Percentiles rank a stretch among this genome's conserved stretches.
These are phyloP conservation scores for Mormyrops attenuatus DNA, from an alignment of 2,797 vertebrate species.

Conservation along the genomic window DNA sequence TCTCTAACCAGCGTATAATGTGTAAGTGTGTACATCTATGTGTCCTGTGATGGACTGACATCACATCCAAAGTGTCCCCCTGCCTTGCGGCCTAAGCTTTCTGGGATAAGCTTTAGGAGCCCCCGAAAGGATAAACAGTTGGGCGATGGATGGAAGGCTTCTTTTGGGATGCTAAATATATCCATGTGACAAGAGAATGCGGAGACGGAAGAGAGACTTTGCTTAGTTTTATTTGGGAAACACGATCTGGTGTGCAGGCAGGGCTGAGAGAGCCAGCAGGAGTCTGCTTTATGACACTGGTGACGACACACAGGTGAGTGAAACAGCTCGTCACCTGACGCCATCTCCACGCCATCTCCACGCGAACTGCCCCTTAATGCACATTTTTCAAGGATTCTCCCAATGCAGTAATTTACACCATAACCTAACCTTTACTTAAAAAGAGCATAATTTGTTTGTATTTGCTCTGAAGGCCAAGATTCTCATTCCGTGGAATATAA, in stretches of 20 bases:
- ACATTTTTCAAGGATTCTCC: not conserved
- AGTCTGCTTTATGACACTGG: not conserved
- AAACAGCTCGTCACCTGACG: not conserved
- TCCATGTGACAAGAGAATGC: not conserved
- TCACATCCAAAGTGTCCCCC: not conserved
- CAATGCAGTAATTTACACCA: not conserved
- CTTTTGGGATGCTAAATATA: conserved; percentile 9
- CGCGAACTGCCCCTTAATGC: not conserved
- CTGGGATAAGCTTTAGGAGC: not conserved
- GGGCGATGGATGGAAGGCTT: not conserved
- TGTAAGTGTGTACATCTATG: not conserved
- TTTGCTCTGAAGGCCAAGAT: not conserved
- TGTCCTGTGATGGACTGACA: not conserved
- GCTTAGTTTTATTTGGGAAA: not conserved
- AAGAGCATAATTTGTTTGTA: not conserved
- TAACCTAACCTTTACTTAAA: not conserved
- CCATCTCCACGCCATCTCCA: not conserved
- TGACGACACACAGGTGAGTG: not conserved
- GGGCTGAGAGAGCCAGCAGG: not conserved
- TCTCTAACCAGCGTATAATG: not conserved
- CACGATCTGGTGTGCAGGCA: not conserved
- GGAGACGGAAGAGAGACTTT: not conserved
- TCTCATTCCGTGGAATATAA: not conserved
- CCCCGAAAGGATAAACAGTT: not conserved
- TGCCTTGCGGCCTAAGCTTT: not conserved